Percentiles rank a stretch among this genome's conserved stretches.
These are phyloP conservation scores for Volucella zonaria DNA, from an alignment of 2,888 invertebrate genomes.

Conservation along the genomic window DNA sequence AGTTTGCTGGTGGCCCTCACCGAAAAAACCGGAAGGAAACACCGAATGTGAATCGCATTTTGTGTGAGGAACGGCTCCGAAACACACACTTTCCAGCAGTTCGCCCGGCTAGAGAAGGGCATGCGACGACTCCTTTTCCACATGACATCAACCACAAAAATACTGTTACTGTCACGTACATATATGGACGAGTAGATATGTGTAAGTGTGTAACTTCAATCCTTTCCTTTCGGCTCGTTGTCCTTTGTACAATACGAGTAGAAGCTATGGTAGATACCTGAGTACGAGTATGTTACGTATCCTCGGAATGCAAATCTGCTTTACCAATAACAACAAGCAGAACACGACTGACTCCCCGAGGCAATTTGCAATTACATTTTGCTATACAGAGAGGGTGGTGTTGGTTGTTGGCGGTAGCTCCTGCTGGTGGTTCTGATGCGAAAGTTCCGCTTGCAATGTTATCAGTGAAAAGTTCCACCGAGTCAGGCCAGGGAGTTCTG, in stretches of 20 bases:
- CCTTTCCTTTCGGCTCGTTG: constrained; percentile 25
- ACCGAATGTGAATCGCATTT: constrained; percentile 73
- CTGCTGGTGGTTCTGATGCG: constrained; percentile 48
- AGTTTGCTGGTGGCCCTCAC: constrained; percentile 46
- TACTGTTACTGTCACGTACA: background rate
- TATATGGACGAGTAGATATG: background rate
- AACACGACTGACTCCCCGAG: constrained; percentile 46
- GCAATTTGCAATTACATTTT: constrained; percentile 69
- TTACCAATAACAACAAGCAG: constrained; percentile 40
- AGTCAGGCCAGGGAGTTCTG: background rate
- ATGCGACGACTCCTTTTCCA: constrained; percentile 62
- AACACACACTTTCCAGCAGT: constrained; percentile 46
- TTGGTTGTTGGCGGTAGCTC: constrained; percentile 15
- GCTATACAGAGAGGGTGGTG: background rate
- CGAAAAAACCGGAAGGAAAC: constrained; percentile 71
- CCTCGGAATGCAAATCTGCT: constrained; percentile 65
- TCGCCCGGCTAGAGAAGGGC: constrained; percentile 21
- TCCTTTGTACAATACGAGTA: constrained; percentile 39
- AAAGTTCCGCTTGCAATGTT: constrained; percentile 66
- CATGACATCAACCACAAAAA: constrained; percentile 67
- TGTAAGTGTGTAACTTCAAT: constrained; percentile 17
- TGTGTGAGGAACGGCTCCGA: constrained; percentile 47
- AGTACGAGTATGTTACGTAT: constrained; percentile 1
- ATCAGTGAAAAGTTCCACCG: constrained; percentile 51
- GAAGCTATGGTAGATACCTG: too few relatives aligned